These are phyloP conservation scores for Apodemus speciosus DNA, from an alignment of 2,113 vertebrate species.

Conservation along the genomic window DNA sequence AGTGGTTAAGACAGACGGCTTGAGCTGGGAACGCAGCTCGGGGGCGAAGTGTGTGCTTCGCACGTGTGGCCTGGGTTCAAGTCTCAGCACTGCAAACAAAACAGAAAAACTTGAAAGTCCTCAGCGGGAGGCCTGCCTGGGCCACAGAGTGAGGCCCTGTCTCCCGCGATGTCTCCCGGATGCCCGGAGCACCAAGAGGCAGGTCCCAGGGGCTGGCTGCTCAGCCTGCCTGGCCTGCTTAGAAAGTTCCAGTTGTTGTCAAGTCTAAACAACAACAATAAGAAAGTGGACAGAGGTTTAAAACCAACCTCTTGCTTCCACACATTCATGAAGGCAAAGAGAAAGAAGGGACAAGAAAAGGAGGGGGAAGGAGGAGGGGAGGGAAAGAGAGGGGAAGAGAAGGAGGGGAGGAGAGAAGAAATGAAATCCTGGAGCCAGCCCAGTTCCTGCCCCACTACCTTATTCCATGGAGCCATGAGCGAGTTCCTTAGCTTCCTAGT, in stretches of 20 bases:
- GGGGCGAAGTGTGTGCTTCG: not conserved
- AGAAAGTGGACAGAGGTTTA: not conserved
- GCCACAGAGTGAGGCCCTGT: not conserved
- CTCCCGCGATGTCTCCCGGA: not conserved
- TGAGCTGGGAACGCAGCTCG: not conserved
- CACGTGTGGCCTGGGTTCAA: not conserved
- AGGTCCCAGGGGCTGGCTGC: not conserved
- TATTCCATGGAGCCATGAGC: not conserved
- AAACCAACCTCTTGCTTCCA: not conserved
- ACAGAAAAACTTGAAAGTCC: not conserved
- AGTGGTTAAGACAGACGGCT: not conserved
- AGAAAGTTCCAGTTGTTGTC: not conserved
- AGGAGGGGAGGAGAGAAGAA: not conserved
- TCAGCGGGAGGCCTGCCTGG: not conserved
- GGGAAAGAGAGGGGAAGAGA: too few species aligned
- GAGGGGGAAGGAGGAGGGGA: not conserved
- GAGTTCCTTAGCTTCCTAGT: not conserved
- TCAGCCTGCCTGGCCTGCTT: not conserved
- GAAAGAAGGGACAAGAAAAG: not conserved
- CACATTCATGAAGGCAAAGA: not conserved
- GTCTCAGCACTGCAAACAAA: not conserved
- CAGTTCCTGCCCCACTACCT: not conserved
- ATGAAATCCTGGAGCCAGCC: not conserved
- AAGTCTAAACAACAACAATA: not conserved
- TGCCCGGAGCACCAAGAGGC: not conserved